Conservation (phyloP, 2,888 invertebrate genomes). For the Gasteruption jaculator region DNA sequence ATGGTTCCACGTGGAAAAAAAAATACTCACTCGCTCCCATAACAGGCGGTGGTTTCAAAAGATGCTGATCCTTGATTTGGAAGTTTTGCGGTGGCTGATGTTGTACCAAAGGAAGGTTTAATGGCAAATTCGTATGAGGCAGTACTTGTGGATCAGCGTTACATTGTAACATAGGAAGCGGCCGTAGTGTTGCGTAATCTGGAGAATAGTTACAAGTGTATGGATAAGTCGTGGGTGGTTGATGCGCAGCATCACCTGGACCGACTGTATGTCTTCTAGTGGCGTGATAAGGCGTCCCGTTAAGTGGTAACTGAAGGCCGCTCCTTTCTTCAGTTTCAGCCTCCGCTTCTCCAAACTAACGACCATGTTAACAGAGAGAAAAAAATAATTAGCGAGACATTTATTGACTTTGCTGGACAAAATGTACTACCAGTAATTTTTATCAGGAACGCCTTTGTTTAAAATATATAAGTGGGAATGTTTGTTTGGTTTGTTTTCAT, state of each 20-base stretch:
- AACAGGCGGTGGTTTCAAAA: constrained; percentile 88
- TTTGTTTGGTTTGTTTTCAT: too few relatives aligned
- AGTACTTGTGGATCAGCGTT: constrained; percentile 57
- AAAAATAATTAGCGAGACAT: not conserved
- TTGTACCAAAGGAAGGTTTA: constrained; percentile 77
- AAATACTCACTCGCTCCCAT: constrained; percentile 70
- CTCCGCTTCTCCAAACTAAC: constrained; percentile 56
- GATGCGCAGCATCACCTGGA: constrained; percentile 83
- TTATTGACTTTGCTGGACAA: not conserved
- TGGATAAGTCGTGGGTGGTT: constrained; percentile 53
- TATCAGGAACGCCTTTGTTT: not conserved
- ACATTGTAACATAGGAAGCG: constrained; percentile 41
- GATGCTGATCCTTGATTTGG: constrained; percentile 88
- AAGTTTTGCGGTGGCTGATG: constrained; percentile 81
- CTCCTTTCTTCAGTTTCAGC: constrained; percentile 48
- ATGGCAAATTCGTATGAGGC: constrained; percentile 79
- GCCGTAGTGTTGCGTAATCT: constrained; percentile 39
- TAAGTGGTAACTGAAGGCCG: constrained; percentile 41
- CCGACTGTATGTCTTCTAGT: constrained; percentile 89
- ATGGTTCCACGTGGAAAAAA: not conserved
- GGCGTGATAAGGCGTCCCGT: constrained; percentile 55
- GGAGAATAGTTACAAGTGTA: constrained; percentile 41
- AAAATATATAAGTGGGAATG: too few relatives aligned
- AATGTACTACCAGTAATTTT: not conserved
- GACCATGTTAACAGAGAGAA: too few relatives aligned